Conservation (phyloP, 2,113 vertebrate species). For the Burhinus oedicnemus region DNA sequence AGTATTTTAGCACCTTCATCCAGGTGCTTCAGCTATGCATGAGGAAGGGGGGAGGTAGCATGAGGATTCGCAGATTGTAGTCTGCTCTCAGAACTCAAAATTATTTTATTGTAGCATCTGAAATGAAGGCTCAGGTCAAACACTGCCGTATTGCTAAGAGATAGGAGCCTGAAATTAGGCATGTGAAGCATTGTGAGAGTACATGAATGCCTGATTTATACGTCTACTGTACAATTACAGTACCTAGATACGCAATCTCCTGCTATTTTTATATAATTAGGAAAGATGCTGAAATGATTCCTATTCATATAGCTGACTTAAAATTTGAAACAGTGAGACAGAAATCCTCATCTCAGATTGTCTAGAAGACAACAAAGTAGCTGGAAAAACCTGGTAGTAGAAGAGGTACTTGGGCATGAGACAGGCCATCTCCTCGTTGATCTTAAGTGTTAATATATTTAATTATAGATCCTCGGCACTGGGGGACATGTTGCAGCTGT, state of each 20-base stretch:
- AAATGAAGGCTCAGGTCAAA: background rate
- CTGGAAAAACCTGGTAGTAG: background rate
- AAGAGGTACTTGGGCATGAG: background rate
- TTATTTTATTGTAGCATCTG: background rate
- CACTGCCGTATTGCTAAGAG: background rate
- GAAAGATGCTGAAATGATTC: background rate
- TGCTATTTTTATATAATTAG: background rate
- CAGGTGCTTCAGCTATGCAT: background rate
- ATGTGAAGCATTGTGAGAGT: background rate
- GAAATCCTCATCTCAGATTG: background rate
- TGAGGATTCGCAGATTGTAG: background rate
- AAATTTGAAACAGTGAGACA: background rate
- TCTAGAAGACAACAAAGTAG: background rate
- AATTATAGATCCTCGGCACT: background rate
- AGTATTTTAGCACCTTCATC: background rate
- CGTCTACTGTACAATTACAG: background rate
- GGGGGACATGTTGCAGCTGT: background rate
- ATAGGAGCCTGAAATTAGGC: background rate
- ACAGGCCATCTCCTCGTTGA: background rate
- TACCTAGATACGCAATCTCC: background rate
- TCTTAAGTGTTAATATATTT: background rate
- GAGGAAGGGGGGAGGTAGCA: background rate
- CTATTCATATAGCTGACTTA: background rate
- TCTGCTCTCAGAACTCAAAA: background rate
- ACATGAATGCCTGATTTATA: background rate